Evolutionary conservation across 2,113 vertebrate genomes (phyloP).

Genomic region (Paracanthobrama guichenoti): DNA sequence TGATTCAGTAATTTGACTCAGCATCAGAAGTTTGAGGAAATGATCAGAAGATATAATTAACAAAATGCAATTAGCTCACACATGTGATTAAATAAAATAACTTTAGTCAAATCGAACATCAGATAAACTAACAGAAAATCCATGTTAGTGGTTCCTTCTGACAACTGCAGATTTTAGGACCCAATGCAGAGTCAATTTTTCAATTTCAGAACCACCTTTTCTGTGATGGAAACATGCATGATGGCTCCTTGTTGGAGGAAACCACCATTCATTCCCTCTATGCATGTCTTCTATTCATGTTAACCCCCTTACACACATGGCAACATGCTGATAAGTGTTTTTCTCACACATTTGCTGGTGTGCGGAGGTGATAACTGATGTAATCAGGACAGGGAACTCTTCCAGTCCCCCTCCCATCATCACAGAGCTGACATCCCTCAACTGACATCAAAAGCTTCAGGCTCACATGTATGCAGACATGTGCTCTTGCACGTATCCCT

Average conservation of each 20-base stretch:
- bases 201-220: background rate
- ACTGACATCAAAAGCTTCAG: conserved; percentile 17
- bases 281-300: background rate
- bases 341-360: conserved; percentile 18
- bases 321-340: background rate
- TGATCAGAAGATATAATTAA: background rate
- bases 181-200: background rate
- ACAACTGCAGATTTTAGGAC: background rate
- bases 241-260: background rate
- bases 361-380: conserved; percentile 27
- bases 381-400: conserved; percentile 27
- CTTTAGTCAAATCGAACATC: background rate
- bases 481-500: background rate
- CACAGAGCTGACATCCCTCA: conserved; percentile 22
- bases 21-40: too few species aligned
- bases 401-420: background rate
- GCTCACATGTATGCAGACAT: conserved; percentile 17
- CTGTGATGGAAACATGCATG: background rate
- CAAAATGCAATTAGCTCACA: background rate
- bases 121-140: too few species aligned
- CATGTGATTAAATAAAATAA: background rate
- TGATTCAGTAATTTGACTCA: too few species aligned
- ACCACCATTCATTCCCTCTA: background rate
- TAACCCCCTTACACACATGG: background rate
- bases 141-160: background rate